Percentiles rank a stretch among this genome's conserved stretches.
Conservation (phyloP, 2,113 vertebrate species). For the Oncorhynchus clarkii region DNA sequence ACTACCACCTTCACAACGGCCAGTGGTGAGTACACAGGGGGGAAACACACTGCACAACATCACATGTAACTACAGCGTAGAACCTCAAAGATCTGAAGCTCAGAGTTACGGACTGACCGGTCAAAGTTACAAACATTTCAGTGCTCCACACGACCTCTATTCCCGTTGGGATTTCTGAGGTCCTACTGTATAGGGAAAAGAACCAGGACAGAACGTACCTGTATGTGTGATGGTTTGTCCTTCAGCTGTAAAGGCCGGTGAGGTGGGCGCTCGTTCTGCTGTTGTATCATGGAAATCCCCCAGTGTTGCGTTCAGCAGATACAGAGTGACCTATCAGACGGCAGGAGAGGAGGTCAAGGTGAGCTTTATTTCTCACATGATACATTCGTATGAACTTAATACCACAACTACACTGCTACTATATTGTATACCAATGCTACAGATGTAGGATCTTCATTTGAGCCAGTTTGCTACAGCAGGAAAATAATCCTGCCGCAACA, state of each 20-base stretch:
- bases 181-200: too few species aligned
- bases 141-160: too few species aligned
- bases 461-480: too few species aligned
- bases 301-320: slow-evolving; percentile 71
- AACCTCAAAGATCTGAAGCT: background rate
- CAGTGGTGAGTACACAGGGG: slow-evolving; percentile 62
- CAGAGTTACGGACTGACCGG: too few species aligned
- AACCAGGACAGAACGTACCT: too few species aligned
- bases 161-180: too few species aligned
- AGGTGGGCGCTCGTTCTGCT: slow-evolving; percentile 74
- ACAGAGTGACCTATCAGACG: slow-evolving; percentile 75
- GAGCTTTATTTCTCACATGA: background rate
- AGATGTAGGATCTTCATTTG: too few species aligned
- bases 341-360: slow-evolving; percentile 73
- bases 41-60: background rate
- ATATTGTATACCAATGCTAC: too few species aligned
- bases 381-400: background rate
- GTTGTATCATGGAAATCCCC: slow-evolving; percentile 75
- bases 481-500: too few species aligned
- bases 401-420: too few species aligned
- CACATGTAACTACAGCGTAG: background rate
- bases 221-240: slow-evolving; percentile 15
- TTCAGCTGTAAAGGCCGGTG: slow-evolving; percentile 69
- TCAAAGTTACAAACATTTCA: too few species aligned
- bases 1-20: slow-evolving; percentile 80